phyloP scores from a whole-genome alignment of 2,797 vertebrate genomes.

The Manis pentadactyla region DNA sequence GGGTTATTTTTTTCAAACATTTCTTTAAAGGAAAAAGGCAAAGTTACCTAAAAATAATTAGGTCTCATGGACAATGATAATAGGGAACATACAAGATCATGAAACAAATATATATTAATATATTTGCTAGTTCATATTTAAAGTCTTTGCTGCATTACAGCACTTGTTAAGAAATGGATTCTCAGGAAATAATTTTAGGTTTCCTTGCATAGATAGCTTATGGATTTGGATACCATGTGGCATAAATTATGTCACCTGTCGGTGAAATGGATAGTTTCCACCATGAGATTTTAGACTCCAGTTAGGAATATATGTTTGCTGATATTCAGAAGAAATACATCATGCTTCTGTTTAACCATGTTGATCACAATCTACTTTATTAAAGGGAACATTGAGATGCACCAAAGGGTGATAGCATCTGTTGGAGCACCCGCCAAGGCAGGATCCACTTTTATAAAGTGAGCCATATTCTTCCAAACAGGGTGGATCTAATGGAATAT shows the following conservation, averaged over 20 bases:
- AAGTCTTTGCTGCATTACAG: neutral
- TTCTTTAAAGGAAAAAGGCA: neutral
- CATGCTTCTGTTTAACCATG: constrained; percentile 10
- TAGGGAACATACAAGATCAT: neutral
- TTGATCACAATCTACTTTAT: constrained; percentile 16
- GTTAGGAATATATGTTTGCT: neutral
- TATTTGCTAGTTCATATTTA: neutral
- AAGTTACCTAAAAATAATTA: constrained; percentile 60
- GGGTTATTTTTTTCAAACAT: constrained; percentile 38
- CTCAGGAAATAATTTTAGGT: neutral
- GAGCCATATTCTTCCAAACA: neutral
- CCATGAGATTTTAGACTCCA: neutral
- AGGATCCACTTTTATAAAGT: constrained; percentile 2
- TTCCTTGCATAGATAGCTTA: neutral
- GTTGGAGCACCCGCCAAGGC: neutral
- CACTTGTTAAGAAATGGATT: neutral
- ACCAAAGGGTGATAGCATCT: neutral
- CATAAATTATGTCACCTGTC: neutral
- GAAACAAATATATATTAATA: neutral
- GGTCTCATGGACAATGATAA: neutral
- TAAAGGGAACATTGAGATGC: neutral
- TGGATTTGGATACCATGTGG: neutral
- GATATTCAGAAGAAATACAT: constrained; percentile 26
- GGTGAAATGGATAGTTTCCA: neutral
- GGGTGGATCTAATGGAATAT: neutral